Evolutionary conservation across 2,888 invertebrate genomes (phyloP), one percentile per base, ranked within the genome.

Genomic region (Molorchus minor): DNA sequence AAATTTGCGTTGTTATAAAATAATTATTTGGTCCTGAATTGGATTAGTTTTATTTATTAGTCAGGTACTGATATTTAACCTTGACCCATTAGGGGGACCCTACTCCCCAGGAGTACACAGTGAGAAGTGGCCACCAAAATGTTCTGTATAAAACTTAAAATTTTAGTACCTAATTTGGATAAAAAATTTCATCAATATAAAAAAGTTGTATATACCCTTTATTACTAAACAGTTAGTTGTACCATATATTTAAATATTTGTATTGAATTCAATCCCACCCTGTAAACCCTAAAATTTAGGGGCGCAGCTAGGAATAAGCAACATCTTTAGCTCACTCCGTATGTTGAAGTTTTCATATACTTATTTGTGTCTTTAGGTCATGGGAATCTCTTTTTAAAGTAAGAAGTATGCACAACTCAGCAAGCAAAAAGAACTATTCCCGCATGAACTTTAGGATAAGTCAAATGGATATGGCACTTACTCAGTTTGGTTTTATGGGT

Each of bases 401-500:
- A 0, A 84, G 90, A 41, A 84, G 81, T 25, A 85, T 88, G 2
- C 93, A 93, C 72, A 80, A 88, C 29, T 82, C 84, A 1, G 88
- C 88, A 0, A 87, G 87, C 35, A 81, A 83, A 15, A 79, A 82
- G 61, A 81, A 84, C 21, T 75, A 74, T 5, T 75, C 81, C 8
- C 80, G 80, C 0, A 80, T 85, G 3, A 68, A 82, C 1, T 85
- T 85, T 0, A 81, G 83, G 30, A 88, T 94, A 29, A 88, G 89
- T 0, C 96, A 96, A 77, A 85, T 89, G 65, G 94, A 95, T 75
- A 87, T 96, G 85, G 90, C 90, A 0, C 77, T 95, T 7, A 94
- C 95, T 0, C 93, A 93, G 79, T 93, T 92, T 75, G 94, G 93
- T 2, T 96, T 96, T 76, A 85, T 95, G 75, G 95, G 94, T 0